Base-by-base conservation (phyloP, 2,113 vertebrate genomes). In the Poeciliopsis retropinna region DNA sequence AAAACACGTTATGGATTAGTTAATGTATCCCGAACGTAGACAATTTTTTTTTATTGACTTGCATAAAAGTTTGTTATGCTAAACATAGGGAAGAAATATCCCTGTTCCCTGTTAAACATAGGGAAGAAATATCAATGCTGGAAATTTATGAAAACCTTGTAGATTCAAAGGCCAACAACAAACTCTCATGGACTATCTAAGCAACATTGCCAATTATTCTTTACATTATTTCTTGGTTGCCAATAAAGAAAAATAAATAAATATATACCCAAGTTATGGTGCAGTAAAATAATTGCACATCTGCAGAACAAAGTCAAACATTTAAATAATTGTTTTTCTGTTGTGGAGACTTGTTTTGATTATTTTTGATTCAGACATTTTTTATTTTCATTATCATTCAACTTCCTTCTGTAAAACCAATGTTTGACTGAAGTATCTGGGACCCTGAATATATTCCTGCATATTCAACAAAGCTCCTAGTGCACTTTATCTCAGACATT, bases 401-500 rank as follows among this genome's bases (percentile, higher is more conserved):
- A 47, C 17, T 5, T 47, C 1, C 17, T 19, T 15, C 44, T 19
- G 44, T 19, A 47, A 47, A 47, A 7, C 39, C 4, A 41, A 19
- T 47, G 44, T 47, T 17, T 47, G 44, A 47, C 6, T 47, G 17
- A 47, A 54, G 51, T 54, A 54, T 54, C 51, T 54, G 51, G n/a
- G 19, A 47, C 44, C 15, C 15, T 47, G 44, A 17, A 47, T 47
- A 31, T 0, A n/a, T 64, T 66, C 9, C 27, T 54, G 5, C 34
- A 60, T 69, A 41, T 78, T 29, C 13, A 39, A 34, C 30, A n/a
- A 3, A 25, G 4, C 68, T 47, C 39, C 72, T 77, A 1, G 7
- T 10, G 10, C 69, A 81, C 79, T 87, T 86, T 80, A 71, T 47
- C 73, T 74, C 67, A 73, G 84, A 80, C 77, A 84, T 85, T 84